Conservation (phyloP, 2,888 invertebrate species). For the Sclerodermus sp. region DNA sequence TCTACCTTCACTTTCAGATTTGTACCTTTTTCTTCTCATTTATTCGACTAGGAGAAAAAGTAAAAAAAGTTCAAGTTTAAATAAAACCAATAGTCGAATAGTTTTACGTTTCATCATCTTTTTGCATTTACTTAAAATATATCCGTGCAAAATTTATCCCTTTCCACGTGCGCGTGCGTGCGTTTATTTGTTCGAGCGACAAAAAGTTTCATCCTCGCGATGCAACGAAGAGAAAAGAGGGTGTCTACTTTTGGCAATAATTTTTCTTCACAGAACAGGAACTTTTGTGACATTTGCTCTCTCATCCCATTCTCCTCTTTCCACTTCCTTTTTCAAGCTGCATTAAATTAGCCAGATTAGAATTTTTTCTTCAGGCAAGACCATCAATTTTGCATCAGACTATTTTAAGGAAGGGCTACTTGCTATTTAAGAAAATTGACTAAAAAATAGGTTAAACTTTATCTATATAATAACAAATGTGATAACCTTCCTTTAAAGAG, state of each 20-base stretch:
- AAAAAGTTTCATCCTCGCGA: no score
- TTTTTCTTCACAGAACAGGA: neutral
- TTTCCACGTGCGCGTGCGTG: neutral
- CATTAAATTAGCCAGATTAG: neutral
- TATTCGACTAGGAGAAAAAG: no score
- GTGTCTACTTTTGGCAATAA: neutral
- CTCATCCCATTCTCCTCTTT: neutral
- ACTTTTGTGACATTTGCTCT: neutral
- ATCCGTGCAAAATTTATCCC: constrained; percentile 28
- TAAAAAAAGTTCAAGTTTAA: no score
- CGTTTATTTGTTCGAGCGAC: no score
- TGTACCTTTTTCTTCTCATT: no score
- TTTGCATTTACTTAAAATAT: constrained; percentile 25
- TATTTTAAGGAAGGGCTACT: no score
- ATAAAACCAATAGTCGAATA: no score
- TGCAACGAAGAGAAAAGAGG: neutral
- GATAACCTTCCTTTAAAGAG: neutral
- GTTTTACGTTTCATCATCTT: no score
- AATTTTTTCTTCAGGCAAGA: no score
- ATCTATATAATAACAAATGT: neutral
- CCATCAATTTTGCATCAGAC: no score
- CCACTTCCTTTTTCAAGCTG: neutral
- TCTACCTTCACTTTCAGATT: no score
- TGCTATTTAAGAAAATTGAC: no score
- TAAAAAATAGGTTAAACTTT: neutral